Conservation (phyloP, 1,140 invertebrate genomes). For the Aphis craccivora region DNA sequence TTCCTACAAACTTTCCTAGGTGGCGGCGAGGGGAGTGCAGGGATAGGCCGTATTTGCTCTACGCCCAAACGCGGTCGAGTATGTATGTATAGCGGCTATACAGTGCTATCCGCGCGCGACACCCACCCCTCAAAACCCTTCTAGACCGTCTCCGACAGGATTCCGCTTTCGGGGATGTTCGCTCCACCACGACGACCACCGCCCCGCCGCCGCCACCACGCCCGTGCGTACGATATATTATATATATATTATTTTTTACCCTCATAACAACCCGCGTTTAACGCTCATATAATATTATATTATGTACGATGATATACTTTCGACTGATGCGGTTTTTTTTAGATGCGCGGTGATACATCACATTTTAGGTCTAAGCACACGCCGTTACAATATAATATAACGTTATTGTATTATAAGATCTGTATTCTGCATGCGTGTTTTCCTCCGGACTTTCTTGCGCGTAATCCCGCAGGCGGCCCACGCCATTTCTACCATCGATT, state of each 20-base stretch:
- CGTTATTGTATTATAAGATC: not conserved
- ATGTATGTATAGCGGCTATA: not conserved
- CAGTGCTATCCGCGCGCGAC: not conserved
- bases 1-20: not conserved
- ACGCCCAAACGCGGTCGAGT: not conserved
- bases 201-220: not conserved
- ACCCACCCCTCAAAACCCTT: not conserved
- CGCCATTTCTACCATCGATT: constrained; percentile 39
- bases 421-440: not conserved
- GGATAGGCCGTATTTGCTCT: not conserved
- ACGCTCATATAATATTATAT: not conserved
- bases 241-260: not conserved
- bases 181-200: not conserved
- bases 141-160: not conserved
- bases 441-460: not conserved
- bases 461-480: not conserved
- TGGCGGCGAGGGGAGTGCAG: not conserved
- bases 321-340: not conserved
- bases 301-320: not conserved
- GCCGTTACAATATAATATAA: not conserved
- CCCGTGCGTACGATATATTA: not conserved
- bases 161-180: not conserved
- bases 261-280: not conserved
- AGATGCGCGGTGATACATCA: not conserved
- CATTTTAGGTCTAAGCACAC: not conserved